Percentiles rank a stretch among this genome's conserved stretches.
Conservation (phyloP, 1,140 invertebrate genomes). For the Bombus confusus region DNA sequence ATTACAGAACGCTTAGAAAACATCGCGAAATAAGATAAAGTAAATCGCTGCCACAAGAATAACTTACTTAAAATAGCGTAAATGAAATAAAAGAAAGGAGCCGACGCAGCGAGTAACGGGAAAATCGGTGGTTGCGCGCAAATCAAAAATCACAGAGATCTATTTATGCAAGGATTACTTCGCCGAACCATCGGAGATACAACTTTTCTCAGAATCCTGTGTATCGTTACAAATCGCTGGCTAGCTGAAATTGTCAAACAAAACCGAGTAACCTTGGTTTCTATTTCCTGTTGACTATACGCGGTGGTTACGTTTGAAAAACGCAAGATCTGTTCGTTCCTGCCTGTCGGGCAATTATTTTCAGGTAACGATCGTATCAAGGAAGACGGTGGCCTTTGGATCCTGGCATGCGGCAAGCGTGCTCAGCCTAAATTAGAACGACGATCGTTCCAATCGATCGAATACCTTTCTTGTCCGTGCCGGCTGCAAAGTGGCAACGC, state of each 20-base stretch:
- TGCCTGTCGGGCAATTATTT: neutral
- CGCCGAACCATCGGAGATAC: neutral
- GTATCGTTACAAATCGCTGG: neutral
- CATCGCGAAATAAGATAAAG: neutral
- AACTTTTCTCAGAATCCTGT: neutral
- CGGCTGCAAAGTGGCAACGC: slow-evolving; percentile 41
- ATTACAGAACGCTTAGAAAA: neutral
- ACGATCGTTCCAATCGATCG: neutral
- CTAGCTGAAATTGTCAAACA: neutral
- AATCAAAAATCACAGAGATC: neutral
- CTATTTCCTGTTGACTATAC: slow-evolving; percentile 7
- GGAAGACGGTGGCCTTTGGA: neutral
- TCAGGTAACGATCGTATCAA: neutral
- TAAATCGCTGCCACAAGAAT: neutral
- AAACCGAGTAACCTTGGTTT: slow-evolving; percentile 8
- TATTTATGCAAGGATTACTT: neutral
- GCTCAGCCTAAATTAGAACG: neutral
- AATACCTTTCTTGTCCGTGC: slow-evolving; percentile 69
- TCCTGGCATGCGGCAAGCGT: neutral
- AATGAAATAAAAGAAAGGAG: too few species aligned
- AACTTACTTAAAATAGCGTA: too few species aligned
- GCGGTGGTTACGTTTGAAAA: neutral
- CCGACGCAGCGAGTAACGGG: neutral
- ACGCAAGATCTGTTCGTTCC: neutral
- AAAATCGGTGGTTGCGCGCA: too few species aligned